phyloP scores from a whole-genome alignment of 2,113 vertebrate species.

The Hippocampus zosterae region DNA sequence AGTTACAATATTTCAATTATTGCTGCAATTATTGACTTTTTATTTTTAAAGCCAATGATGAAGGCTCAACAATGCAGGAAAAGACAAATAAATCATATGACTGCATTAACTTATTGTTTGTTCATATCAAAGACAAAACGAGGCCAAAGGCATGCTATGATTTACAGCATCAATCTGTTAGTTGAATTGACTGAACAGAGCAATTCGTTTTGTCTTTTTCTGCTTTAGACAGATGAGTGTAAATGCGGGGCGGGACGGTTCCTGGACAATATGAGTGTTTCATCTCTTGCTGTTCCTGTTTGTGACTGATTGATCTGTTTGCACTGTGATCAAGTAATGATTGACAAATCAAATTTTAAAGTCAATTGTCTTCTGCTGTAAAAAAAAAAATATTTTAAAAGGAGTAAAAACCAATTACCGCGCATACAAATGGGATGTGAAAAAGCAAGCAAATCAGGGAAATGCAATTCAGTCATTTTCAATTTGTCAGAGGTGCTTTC shows the following conservation, averaged over 20 bases:
- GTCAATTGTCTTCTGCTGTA: slow-evolving; percentile 17
- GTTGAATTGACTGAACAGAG: slow-evolving; percentile 18
- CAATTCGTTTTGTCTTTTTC: slow-evolving; percentile 40
- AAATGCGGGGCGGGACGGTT: neutral
- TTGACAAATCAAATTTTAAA: slow-evolving; percentile 30
- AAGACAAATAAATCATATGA: slow-evolving; percentile 48
- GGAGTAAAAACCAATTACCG: slow-evolving; percentile 13
- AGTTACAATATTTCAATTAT: too few species aligned
- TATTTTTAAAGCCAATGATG: slow-evolving; percentile 32
- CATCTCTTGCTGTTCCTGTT: slow-evolving; percentile 35
- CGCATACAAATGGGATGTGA: slow-evolving; percentile 21
- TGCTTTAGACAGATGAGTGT: slow-evolving; percentile 24
- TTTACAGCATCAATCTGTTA: slow-evolving; percentile 14
- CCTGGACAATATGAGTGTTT: slow-evolving; percentile 15
- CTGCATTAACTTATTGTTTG: slow-evolving; percentile 37
- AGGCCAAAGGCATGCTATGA: slow-evolving; percentile 5
- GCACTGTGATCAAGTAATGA: slow-evolving; percentile 27
- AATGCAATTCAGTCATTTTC: slow-evolving; percentile 21
- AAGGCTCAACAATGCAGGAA: slow-evolving; percentile 28
- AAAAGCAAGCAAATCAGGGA: slow-evolving; percentile 30
- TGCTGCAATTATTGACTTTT: slow-evolving; percentile 34
- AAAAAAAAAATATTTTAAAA: slow-evolving; percentile 13
- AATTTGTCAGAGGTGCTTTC: slow-evolving; percentile 8
- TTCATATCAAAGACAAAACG: slow-evolving; percentile 36
- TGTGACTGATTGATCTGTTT: slow-evolving; percentile 26